Evolutionary conservation across 1,140 invertebrate species (phyloP).

Genomic region (Caenorhabditis inopinata): DNA sequence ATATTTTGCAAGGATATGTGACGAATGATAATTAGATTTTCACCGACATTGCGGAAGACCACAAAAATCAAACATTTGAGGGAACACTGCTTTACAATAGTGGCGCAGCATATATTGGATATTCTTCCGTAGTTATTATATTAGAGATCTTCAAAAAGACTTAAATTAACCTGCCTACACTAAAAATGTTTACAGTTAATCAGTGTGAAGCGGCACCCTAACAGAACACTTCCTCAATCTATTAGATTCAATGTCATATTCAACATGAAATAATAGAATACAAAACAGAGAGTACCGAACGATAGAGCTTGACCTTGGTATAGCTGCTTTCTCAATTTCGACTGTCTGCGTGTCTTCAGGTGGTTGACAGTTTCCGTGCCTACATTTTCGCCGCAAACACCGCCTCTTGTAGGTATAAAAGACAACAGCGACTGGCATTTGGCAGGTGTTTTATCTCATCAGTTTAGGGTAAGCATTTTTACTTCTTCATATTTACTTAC

Average conservation of each 20-base stretch:
- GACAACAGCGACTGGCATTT: neutral
- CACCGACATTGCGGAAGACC: too few relatives aligned
- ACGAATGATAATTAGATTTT: too few relatives aligned
- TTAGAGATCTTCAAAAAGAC: too few relatives aligned
- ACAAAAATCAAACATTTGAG: too few relatives aligned
- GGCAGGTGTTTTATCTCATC: conserved; percentile 23
- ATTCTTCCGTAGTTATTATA: too few relatives aligned
- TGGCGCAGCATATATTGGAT: too few relatives aligned
- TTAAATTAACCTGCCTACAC: too few relatives aligned
- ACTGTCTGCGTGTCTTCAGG: neutral
- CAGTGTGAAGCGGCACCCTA: neutral
- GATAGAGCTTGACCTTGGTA: conserved; percentile 32
- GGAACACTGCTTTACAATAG: too few relatives aligned
- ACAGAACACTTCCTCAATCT: neutral
- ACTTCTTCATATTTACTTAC: neutral
- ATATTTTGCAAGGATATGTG: too few relatives aligned
- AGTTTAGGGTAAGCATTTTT: conserved; percentile 11
- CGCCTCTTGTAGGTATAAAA: conserved; percentile 5
- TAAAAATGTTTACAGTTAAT: too few relatives aligned
- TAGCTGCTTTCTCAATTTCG: conserved; percentile 16
- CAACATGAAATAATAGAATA: neutral
- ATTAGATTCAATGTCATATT: neutral
- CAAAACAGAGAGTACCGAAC: conserved; percentile 23
- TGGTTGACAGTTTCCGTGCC: neutral
- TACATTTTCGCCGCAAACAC: conserved; percentile 2